These are phyloP conservation scores for Acanthopagrus latus DNA, from an alignment of 2,797 vertebrate genomes.

Conservation along the genomic window DNA sequence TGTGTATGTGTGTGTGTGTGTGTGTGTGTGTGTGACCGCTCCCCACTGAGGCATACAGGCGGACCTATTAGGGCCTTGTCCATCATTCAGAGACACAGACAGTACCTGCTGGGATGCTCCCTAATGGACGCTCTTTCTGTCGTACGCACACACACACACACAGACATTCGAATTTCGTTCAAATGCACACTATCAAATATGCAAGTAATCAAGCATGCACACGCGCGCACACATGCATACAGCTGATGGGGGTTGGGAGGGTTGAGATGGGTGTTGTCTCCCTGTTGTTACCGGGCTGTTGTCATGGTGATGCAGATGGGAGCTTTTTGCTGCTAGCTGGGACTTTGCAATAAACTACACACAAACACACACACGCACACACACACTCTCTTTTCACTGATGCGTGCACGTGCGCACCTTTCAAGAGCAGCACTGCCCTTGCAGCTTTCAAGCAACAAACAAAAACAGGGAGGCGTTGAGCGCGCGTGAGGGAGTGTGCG, in stretches of 20 bases:
- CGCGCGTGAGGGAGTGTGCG: slow-evolving; percentile 28
- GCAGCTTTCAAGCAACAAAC: slow-evolving; percentile 57
- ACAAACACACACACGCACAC: slow-evolving; percentile 22
- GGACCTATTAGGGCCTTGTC: slow-evolving; percentile 67
- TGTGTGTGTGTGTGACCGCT: slow-evolving; percentile 53
- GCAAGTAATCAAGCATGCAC: slow-evolving; percentile 70
- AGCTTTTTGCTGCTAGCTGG: slow-evolving; percentile 75
- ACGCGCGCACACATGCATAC: slow-evolving; percentile 55
- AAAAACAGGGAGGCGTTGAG: slow-evolving; percentile 27
- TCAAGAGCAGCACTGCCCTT: slow-evolving; percentile 52
- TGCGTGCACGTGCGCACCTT: slow-evolving; percentile 42
- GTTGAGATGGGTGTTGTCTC: slow-evolving; percentile 81
- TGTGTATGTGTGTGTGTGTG: background rate
- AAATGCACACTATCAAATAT: slow-evolving; percentile 71
- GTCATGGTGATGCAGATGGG: slow-evolving; percentile 85
- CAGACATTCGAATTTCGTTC: slow-evolving; percentile 45
- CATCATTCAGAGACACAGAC: slow-evolving; percentile 70
- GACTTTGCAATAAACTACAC: slow-evolving; percentile 60
- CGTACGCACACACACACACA: slow-evolving; percentile 31
- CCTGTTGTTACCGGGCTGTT: slow-evolving; percentile 81
- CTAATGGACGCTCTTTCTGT: slow-evolving; percentile 59
- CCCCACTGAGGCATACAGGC: slow-evolving; percentile 63
- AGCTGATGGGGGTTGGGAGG: slow-evolving; percentile 83
- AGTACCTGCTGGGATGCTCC: slow-evolving; percentile 74
- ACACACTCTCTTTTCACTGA: slow-evolving; percentile 38